phyloP scores from a whole-genome alignment of 1,140 invertebrate genomes.

The Patella vulgata region DNA sequence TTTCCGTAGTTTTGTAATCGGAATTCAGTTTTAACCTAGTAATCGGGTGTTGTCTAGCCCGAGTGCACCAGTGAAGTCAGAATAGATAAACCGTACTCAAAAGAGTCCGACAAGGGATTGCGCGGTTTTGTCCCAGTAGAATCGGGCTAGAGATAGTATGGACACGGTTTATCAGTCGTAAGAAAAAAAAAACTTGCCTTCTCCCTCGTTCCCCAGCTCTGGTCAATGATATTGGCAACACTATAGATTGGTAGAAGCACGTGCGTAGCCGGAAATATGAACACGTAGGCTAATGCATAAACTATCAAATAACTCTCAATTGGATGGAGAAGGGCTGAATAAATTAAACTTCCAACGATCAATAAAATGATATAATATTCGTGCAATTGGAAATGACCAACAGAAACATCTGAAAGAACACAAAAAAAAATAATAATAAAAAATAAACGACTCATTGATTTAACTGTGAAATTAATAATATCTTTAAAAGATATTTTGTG shows the following conservation, averaged over 20 bases:
- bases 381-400: constrained; percentile 30
- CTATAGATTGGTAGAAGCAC: constrained; percentile 49
- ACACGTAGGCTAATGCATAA: constrained; percentile 43
- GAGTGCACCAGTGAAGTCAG: too few species aligned
- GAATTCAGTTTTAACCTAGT: too few species aligned
- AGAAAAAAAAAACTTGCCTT: constrained; percentile 30
- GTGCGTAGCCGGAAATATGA: constrained; percentile 53
- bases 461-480: neutral
- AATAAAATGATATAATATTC: constrained; percentile 47
- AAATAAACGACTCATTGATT: neutral
- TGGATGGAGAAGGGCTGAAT: constrained; percentile 43
- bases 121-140: neutral
- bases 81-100: neutral
- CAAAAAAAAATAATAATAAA: neutral
- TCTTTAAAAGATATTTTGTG: too few species aligned
- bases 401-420: constrained; percentile 29
- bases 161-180: too few species aligned
- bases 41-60: too few species aligned
- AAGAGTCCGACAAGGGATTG: too few species aligned
- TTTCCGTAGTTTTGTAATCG: too few species aligned
- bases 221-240: constrained; percentile 48
- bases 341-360: constrained; percentile 41
- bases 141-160: too few species aligned
- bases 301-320: constrained; percentile 38
- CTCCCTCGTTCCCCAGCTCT: constrained; percentile 52